Evolutionary conservation across 2,888 invertebrate genomes (phyloP).

Genomic region (Strigamia transsilvanica): DNA sequence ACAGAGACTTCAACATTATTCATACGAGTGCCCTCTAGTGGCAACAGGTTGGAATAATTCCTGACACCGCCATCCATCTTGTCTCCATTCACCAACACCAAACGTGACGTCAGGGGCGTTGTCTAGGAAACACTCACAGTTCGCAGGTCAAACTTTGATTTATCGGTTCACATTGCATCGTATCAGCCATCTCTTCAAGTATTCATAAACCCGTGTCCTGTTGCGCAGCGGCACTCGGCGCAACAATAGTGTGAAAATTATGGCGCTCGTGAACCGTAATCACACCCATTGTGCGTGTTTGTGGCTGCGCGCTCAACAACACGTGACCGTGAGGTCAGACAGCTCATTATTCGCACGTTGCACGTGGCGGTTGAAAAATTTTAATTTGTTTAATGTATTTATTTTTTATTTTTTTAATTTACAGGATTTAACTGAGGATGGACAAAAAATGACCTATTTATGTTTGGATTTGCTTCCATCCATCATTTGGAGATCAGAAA

Average conservation of each 20-base stretch:
- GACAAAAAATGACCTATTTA: not conserved
- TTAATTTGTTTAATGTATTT: not conserved
- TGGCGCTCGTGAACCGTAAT: not conserved
- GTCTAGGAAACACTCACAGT: not conserved
- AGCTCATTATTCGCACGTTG: not conserved
- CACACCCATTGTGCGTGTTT: not conserved
- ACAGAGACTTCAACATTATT: not conserved
- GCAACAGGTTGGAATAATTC: not conserved
- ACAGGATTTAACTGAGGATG: not conserved
- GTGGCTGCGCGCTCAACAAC: not conserved
- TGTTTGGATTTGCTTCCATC: not conserved
- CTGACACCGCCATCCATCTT: not conserved
- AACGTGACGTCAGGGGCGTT: slow-evolving; percentile 3
- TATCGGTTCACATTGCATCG: not conserved
- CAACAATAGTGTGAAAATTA: not conserved
- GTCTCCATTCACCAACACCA: not conserved
- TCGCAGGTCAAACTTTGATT: not conserved
- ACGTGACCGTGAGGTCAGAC: not conserved
- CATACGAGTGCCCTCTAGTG: not conserved
- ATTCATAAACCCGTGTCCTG: not conserved
- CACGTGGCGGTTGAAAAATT: not conserved
- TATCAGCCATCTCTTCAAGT: not conserved
- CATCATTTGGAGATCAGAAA: not conserved
- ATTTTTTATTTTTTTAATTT: not conserved
- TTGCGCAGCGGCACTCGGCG: not conserved